Base-by-base conservation (phyloP, 2,113 vertebrate genomes). In the Odocoileus virginianus region DNA sequence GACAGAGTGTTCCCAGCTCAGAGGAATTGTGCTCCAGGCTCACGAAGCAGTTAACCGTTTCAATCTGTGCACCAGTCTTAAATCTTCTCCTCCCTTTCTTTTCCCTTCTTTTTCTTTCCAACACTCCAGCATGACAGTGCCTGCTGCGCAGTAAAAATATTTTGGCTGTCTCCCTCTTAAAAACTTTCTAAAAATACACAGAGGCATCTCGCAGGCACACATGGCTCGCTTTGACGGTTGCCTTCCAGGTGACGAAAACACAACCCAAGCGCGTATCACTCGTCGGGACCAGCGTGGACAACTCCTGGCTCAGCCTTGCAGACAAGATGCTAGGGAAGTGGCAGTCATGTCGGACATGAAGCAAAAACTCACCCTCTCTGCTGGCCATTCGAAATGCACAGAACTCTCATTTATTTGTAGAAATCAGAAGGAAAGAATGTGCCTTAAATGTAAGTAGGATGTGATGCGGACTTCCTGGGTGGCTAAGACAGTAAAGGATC, bases 181-280 rank as follows among this genome's bases (percentile, higher is more conserved):
- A 98, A 97, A 96, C 64, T 94, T 98, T 93, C 98, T 97, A 97
- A 99, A 98, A 98, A 98, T 98, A 98, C 76, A 2, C 91, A 52
- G 76, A 52, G 50, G 2, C 96, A 89, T 95, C 58, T 83, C 94
- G 6, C 43, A 87, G 52, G 94, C 96, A 78, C 89, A 94, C 89
- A 84, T 96, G 98, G 97, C 98, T 58, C 95, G 25, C 89, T 98
- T 55, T 97, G 87, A 47, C 19, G 40, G 74, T 88, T 82, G 58
- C 33, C 74, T 87, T 93, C 40, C 67, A 76, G 21, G 87, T 87
- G 58, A 92, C 3, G 23, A 82, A 81, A 90, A 93, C 15, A 71
- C 67, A 47, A 85, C 67, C 13, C 43, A 57, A 89, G 52, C 0
- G 0, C 7, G 1, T 1, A 7, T 60, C 96, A 3, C 92, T 74